phyloP scores from a whole-genome alignment of 2,797 vertebrate species.

The Tragopan temminckii region DNA sequence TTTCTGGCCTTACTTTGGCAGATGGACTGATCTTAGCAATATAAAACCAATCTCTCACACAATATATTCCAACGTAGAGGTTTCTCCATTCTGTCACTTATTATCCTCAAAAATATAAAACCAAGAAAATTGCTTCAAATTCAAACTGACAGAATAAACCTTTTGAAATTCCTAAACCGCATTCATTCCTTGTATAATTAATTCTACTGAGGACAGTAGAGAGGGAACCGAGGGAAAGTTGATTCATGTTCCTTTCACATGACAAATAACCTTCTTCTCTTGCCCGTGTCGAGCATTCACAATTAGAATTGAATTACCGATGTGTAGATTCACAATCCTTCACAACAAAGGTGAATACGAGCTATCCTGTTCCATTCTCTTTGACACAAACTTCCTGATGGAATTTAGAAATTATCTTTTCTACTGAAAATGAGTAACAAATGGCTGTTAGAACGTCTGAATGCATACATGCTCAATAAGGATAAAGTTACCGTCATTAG shows the following conservation, averaged over 20 bases:
- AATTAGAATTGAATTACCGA: background rate
- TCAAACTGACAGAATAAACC: slow-evolving; percentile 24
- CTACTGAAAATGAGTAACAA: slow-evolving; percentile 27
- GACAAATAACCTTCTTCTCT: background rate
- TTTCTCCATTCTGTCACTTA: slow-evolving; percentile 1
- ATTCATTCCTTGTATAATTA: slow-evolving; percentile 11
- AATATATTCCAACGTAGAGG: background rate
- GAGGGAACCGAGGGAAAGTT: background rate
- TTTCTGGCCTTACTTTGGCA: background rate
- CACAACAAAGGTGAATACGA: background rate
- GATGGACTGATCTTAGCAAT: background rate
- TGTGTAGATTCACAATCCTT: background rate
- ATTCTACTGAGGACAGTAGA: background rate
- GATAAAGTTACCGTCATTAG: background rate
- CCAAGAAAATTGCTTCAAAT: slow-evolving; percentile 29
- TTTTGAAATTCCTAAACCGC: background rate
- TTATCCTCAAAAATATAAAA: slow-evolving; percentile 23
- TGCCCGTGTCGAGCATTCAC: background rate
- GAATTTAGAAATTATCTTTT: background rate
- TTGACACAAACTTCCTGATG: background rate
- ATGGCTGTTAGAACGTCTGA: background rate
- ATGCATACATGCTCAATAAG: background rate
- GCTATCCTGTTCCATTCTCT: background rate
- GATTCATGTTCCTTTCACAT: background rate
- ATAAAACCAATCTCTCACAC: background rate